phyloP scores from a whole-genome alignment of 2,888 invertebrate species.

The Brachypalpus laphriformis region DNA sequence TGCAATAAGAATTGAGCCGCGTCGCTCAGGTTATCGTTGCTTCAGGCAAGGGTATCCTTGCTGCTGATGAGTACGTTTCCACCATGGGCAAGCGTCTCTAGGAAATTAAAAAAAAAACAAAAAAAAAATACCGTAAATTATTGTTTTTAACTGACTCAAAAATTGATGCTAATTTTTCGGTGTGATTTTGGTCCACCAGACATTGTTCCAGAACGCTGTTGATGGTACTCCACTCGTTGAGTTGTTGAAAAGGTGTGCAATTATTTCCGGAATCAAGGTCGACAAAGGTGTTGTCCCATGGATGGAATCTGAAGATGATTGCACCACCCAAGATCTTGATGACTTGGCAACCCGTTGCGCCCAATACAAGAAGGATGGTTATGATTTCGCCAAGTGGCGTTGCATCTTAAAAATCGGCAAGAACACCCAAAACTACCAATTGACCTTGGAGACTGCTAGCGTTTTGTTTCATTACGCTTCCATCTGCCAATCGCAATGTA shows the following conservation, averaged over 20 bases:
- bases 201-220: conserved; percentile 97
- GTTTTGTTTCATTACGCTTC: conserved; percentile 98
- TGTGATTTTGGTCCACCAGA: conserved; percentile 99
- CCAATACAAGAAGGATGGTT: conserved; percentile 98
- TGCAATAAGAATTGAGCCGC: conserved; percentile 93
- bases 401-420: conserved; percentile 97
- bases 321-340: conserved; percentile 99
- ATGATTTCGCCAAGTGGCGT: conserved; percentile 99
- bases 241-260: conserved; percentile 92
- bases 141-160: conserved; percentile 92
- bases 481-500: conserved; percentile 97
- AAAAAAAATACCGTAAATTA: conserved; percentile 94
- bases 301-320: conserved; percentile 96
- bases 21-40: conserved; percentile 96
- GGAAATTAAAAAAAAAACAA: too few species aligned
- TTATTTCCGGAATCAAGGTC: conserved; percentile 98
- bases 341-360: conserved; percentile 96
- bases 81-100: conserved; percentile 83
- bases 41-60: conserved; percentile 97
- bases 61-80: conserved; percentile 98
- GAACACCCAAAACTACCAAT: conserved; percentile 94
- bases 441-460: conserved; percentile 97
- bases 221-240: conserved; percentile 93
- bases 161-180: conserved; percentile 93
- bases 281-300: conserved; percentile 98